Percentiles rank a stretch among this genome's conserved stretches.
phyloP scores from a whole-genome alignment of 2,113 vertebrate species.

The Drymodes brunneopygia region DNA sequence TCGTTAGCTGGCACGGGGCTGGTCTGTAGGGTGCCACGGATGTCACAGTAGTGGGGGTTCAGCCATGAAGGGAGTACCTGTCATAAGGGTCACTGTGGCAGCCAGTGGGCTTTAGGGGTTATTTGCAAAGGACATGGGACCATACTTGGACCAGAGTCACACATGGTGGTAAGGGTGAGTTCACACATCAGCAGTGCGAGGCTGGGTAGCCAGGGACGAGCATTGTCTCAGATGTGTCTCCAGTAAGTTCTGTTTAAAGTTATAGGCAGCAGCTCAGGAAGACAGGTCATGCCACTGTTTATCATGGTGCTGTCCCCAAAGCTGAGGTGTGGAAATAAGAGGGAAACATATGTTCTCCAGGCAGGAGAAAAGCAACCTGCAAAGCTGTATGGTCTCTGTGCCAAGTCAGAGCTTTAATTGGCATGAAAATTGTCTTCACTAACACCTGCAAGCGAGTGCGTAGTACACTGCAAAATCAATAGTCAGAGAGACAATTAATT shows the following conservation, averaged over 20 bases:
- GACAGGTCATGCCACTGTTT: background rate
- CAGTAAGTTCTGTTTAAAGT: background rate
- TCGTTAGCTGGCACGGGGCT: background rate
- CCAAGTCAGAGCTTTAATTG: conserved; percentile 19
- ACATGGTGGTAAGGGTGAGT: rapidly evolving
- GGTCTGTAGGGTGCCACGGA: background rate
- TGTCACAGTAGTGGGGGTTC: rapidly evolving
- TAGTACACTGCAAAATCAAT: background rate
- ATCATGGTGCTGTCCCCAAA: background rate
- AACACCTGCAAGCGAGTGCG: background rate
- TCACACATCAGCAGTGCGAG: background rate
- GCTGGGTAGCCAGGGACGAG: background rate
- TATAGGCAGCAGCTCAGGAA: background rate
- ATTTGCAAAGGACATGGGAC: background rate
- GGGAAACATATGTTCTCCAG: background rate
- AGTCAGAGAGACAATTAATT: background rate
- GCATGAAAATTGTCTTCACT: conserved; percentile 13
- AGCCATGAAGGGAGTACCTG: background rate
- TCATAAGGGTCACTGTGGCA: background rate
- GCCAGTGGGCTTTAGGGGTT: too few species aligned
- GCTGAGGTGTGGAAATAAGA: background rate
- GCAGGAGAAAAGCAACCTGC: conserved; percentile 5
- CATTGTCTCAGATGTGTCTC: background rate
- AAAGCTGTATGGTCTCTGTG: background rate
- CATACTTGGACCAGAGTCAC: background rate